phyloP scores from a whole-genome alignment of 92 coral and sea anemone genomes.

The Actinostola sp. region DNA sequence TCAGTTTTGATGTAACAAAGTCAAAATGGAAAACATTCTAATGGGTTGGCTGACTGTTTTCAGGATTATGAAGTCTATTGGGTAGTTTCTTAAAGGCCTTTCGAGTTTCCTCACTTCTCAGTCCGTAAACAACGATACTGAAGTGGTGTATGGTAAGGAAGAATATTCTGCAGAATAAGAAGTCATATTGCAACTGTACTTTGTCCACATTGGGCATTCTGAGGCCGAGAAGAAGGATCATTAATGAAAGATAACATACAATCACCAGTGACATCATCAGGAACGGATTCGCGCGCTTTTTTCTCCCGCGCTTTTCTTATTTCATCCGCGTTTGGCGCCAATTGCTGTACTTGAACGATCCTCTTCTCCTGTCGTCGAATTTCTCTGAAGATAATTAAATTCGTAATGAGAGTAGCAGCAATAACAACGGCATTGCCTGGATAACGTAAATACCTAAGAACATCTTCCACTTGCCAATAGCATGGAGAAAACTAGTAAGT shows the following conservation, averaged over 20 bases:
- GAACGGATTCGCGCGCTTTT: slow-evolving; percentile 5
- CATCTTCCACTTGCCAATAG: too few species aligned
- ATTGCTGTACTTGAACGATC: slow-evolving; percentile 6
- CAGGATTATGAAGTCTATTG: not conserved
- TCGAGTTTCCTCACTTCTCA: slow-evolving; percentile 5
- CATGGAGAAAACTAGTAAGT: too few species aligned
- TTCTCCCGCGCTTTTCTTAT: slow-evolving; percentile 22
- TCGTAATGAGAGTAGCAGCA: too few species aligned
- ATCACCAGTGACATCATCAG: slow-evolving; percentile 5
- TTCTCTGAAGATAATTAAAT: too few species aligned
- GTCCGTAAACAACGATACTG: slow-evolving; percentile 19
- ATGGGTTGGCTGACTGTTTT: too few species aligned
- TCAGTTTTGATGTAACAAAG: too few species aligned
- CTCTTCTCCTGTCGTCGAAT: too few species aligned
- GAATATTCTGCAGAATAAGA: not conserved
- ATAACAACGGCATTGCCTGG: too few species aligned
- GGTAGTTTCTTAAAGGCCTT: not conserved
- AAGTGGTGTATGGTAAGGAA: not conserved
- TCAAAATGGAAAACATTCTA: too few species aligned
- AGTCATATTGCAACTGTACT: not conserved
- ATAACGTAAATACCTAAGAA: too few species aligned
- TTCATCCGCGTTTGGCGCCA: slow-evolving; percentile 1
- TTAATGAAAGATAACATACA: not conserved
- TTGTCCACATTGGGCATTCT: not conserved
- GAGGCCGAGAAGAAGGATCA: not conserved